phyloP scores from a whole-genome alignment of 2,797 vertebrate species.

The Acanthurus leucopareius region DNA sequence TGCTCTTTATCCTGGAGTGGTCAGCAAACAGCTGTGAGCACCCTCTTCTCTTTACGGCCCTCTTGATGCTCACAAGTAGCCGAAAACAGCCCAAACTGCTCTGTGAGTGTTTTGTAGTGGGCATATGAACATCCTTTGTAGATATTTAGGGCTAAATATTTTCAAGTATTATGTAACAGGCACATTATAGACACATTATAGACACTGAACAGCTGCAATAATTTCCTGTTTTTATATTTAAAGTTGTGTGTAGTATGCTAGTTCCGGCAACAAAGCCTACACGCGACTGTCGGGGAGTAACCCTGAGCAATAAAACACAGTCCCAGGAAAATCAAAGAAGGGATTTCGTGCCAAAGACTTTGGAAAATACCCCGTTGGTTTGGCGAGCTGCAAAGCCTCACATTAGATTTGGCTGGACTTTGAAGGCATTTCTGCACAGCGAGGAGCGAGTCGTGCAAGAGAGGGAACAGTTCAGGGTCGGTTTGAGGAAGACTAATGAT shows the following conservation, averaged over 20 bases:
- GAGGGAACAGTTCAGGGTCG: slow-evolving; percentile 1
- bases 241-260: background rate
- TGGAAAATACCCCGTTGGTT: slow-evolving; percentile 50
- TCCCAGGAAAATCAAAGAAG: slow-evolving; percentile 39
- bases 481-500: slow-evolving; percentile 1
- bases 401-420: slow-evolving; percentile 30
- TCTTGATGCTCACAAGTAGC: slow-evolving; percentile 46
- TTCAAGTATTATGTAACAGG: slow-evolving; percentile 28
- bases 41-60: slow-evolving; percentile 51
- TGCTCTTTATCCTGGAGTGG: slow-evolving; percentile 70
- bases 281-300: slow-evolving; percentile 51
- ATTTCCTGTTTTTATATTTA: slow-evolving; percentile 20
- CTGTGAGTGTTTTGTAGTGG: slow-evolving; percentile 33
- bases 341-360: slow-evolving; percentile 30
- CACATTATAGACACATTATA: slow-evolving; percentile 12
- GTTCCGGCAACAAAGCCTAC: slow-evolving; percentile 38
- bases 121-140: slow-evolving; percentile 15
- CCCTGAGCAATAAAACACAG: slow-evolving; percentile 48
- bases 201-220: slow-evolving; percentile 9
- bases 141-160: slow-evolving; percentile 14
- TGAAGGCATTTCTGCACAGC: slow-evolving; percentile 8
- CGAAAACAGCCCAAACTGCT: slow-evolving; percentile 22
- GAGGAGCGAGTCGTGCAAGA: background rate
- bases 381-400: slow-evolving; percentile 20
- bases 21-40: slow-evolving; percentile 76